phyloP scores from a whole-genome alignment of 1,140 invertebrate species.

The Leguminivora glycinivorella region DNA sequence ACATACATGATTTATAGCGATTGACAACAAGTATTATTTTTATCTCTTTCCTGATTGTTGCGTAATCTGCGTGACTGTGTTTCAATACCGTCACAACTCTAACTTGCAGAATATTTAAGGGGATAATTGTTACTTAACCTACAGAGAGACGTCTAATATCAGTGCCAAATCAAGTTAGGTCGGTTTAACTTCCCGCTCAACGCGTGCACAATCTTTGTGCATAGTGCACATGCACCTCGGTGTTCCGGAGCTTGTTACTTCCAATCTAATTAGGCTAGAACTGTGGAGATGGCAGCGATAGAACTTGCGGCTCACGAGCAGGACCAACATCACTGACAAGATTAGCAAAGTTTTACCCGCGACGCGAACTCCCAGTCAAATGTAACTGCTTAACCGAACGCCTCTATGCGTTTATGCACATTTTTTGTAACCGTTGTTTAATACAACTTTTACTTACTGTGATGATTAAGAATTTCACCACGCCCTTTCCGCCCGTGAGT shows the following conservation, averaged over 20 bases:
- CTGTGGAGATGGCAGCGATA: constrained; percentile 49
- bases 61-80: no score
- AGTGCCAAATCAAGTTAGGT: not conserved
- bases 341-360: constrained; percentile 49
- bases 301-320: constrained; percentile 51
- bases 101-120: not conserved
- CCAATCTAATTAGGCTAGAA: constrained; percentile 60
- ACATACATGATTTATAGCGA: no score
- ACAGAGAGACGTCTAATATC: not conserved
- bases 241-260: constrained; percentile 37
- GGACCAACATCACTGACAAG: constrained; percentile 49
- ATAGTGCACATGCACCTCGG: constrained; percentile 25
- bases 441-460: not conserved
- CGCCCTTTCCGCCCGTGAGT: no score
- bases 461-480: no score
- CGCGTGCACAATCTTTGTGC: constrained; percentile 2
- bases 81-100: not conserved
- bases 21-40: no score
- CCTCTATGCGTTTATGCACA: not conserved
- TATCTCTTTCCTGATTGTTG: no score
- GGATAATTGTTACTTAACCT: not conserved
- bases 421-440: not conserved
- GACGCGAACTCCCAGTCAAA: constrained; percentile 16
- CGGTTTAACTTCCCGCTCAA: constrained; percentile 3
- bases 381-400: not conserved